Evolutionary conservation across 2,888 invertebrate species (phyloP), one percentile per base, ranked within the genome.

Genomic region (Amphiduros pacificus): DNA sequence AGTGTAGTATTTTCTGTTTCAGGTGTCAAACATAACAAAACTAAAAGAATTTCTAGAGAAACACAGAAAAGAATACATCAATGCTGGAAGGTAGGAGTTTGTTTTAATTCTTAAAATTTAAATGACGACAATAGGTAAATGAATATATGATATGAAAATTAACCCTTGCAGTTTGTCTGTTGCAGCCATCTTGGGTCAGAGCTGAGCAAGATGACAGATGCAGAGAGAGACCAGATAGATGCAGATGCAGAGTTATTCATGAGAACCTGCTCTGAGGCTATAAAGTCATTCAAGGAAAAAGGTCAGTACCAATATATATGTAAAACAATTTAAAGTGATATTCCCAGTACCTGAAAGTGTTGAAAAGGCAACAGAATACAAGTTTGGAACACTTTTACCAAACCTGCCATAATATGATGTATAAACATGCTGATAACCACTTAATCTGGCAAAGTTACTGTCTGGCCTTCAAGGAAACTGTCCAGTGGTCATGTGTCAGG

Each of bases 191-290:
- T 81, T 36, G 64, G 74, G 27, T 87, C 88, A 28, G 88, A 89
- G 65, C 82, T 83, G 61, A 87, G 88, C 17, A 84, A 83, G 52
- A 92, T 96, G 91, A 88, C 89, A 0, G 94, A 95, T 75, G 84
- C 86, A 0, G 93, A 95, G 74, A 86, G 94, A 53, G 92, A 94
- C 78, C 87, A 93, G 77, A 91, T 96, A 70, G 96, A 96, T 77
- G 84, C 86, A 0, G 91, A 91, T 58, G 92, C 93, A 0, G 92
- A 93, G 77, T 88, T 89, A 69, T 91, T 94, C 67, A 90, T 95
- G 65, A 89, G 88, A 73, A 88, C 88, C 20, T 94, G 93, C 81
- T 89, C 89, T 0, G 89, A 90, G 71, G 85, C 91, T 57, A 85
- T 95, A 50, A 88, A 87, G 71, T 90, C 91, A 65, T 88, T 94